Percentiles rank a stretch among this genome's conserved stretches.
phyloP scores from a whole-genome alignment of 2,888 invertebrate genomes.

The Luperina nickerlii region DNA sequence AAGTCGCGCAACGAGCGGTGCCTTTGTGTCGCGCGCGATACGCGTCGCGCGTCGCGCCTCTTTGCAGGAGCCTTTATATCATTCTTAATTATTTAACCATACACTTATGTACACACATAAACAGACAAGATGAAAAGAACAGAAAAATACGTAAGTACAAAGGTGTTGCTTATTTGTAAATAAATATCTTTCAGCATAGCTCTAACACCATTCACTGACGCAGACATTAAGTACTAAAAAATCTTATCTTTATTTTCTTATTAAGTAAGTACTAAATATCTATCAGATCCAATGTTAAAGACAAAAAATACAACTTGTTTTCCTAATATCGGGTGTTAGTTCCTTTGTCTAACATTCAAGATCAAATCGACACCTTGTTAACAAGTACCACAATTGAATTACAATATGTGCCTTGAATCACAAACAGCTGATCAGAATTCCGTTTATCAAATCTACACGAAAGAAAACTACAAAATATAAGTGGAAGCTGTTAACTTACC shows the following conservation, averaged over 20 bases:
- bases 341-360: neutral
- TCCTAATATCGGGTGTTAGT: neutral
- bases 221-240: too few relatives aligned
- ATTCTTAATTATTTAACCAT: neutral
- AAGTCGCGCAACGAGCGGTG: too few relatives aligned
- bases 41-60: too few relatives aligned
- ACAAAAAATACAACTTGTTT: neutral
- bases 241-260: neutral
- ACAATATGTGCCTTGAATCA: conserved; percentile 13
- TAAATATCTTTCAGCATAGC: neutral
- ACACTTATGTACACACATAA: neutral
- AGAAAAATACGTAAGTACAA: neutral
- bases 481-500: neutral
- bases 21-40: too few relatives aligned
- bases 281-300: neutral
- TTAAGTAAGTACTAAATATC: neutral
- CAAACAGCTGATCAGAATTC: conserved; percentile 32
- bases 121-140: neutral
- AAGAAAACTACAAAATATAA: neutral
- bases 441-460: conserved; percentile 8
- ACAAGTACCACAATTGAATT: conserved; percentile 7
- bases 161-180: neutral
- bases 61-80: too few relatives aligned
- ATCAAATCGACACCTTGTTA: neutral
- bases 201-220: neutral